phyloP scores from a whole-genome alignment of 2,113 vertebrate species.

The Neogobius melanostomus region DNA sequence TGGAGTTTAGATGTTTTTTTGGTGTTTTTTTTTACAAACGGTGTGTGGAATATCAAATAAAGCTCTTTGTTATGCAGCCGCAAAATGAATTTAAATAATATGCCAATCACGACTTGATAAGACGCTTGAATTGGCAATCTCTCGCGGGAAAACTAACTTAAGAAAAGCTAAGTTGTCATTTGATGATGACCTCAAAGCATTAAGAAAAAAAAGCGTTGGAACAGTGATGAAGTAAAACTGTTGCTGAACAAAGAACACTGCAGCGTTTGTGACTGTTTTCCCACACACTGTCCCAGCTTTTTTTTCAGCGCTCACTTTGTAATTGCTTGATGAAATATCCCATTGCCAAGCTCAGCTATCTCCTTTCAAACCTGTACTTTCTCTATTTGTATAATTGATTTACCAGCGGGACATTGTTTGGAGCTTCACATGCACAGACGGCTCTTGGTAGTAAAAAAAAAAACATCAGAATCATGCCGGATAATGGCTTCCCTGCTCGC shows the following conservation, averaged over 20 bases:
- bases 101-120: neutral
- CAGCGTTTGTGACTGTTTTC: neutral
- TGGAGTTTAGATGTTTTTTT: no score
- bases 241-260: no score
- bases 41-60: no score
- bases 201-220: no score
- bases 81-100: neutral
- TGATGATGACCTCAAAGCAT: neutral
- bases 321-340: constrained; percentile 49
- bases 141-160: neutral
- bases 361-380: constrained; percentile 46
- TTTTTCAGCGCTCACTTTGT: constrained; percentile 6
- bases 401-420: constrained; percentile 48
- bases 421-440: constrained; percentile 51
- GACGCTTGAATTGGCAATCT: neutral
- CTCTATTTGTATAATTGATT: constrained; percentile 61
- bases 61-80: no score
- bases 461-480: constrained; percentile 41
- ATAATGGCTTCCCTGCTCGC: constrained; percentile 46
- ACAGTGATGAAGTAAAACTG: no score
- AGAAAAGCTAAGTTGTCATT: neutral
- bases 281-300: neutral
- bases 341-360: constrained; percentile 46
- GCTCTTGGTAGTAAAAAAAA: constrained; percentile 42
- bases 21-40: no score